Conservation (phyloP, 2,113 vertebrate species). For the Neomonachus schauinslandi region DNA sequence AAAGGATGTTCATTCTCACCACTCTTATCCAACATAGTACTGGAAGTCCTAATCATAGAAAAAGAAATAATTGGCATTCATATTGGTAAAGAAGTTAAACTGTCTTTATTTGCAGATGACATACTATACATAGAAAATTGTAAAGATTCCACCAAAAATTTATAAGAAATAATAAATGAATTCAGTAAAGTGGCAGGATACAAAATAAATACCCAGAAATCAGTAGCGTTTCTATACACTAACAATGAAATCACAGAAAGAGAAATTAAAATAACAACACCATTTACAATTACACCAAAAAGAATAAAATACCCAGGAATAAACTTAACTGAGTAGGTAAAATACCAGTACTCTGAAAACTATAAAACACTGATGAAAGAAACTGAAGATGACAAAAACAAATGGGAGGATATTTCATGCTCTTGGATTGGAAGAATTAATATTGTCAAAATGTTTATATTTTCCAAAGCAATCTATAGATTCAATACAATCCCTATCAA, state of each 20-base stretch:
- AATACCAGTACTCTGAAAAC: neutral
- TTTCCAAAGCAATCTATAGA: neutral
- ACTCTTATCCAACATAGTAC: neutral
- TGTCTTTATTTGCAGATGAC: neutral
- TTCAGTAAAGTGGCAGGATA: neutral
- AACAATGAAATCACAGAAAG: neutral
- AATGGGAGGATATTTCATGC: neutral
- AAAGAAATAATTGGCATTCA: neutral
- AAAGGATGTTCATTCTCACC: neutral
- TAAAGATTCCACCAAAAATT: neutral
- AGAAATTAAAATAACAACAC: neutral
- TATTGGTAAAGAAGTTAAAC: neutral
- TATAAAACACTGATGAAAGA: neutral
- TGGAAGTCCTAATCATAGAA: neutral
- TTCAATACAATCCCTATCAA: neutral
- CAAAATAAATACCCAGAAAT: neutral
- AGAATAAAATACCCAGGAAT: neutral
- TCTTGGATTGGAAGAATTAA: neutral
- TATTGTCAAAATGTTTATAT: neutral
- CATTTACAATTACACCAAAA: neutral
- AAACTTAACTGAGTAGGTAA: neutral
- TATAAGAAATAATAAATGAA: neutral
- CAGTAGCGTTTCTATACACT: neutral
- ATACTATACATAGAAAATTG: neutral
- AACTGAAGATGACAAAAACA: neutral